Conservation (phyloP, 2,888 invertebrate genomes). For the Chrysomela aeneicollis region DNA sequence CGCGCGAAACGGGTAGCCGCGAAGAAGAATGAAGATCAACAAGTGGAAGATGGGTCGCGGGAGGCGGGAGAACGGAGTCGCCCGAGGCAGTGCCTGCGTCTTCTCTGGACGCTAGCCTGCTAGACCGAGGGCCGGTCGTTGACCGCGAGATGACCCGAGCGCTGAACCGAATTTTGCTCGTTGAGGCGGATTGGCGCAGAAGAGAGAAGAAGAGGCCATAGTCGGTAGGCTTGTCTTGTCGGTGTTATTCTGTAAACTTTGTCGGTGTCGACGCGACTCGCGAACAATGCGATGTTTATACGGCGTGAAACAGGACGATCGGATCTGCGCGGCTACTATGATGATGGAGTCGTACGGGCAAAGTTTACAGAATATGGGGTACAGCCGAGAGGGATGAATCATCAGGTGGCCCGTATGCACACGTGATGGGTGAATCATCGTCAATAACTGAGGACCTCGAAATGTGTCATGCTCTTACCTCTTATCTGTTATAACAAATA, state of each 20-base stretch:
- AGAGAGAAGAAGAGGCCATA: too few species aligned
- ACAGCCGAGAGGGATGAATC: not conserved
- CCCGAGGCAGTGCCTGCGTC: slow-evolving; percentile 3
- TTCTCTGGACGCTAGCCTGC: slow-evolving; percentile 15
- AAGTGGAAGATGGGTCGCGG: slow-evolving; percentile 17
- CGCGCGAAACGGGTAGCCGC: slow-evolving; percentile 4
- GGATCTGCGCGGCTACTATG: not conserved
- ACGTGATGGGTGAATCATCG: not conserved
- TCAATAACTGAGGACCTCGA: too few species aligned
- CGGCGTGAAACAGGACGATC: not conserved
- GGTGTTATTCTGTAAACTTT: too few species aligned
- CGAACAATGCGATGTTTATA: not conserved
- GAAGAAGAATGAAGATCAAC: slow-evolving; percentile 20
- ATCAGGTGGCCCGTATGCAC: not conserved
- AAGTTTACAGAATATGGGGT: too few species aligned
- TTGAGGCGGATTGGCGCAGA: not conserved
- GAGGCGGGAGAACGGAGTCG: slow-evolving; percentile 16
- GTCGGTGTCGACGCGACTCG: too few species aligned
- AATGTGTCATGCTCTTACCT: too few species aligned
- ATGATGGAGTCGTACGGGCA: too few species aligned
- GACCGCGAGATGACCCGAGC: slow-evolving; percentile 51
- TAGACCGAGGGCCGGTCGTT: slow-evolving; percentile 46
- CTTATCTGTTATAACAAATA: too few species aligned
- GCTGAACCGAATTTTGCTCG: slow-evolving; percentile 53
- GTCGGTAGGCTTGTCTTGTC: too few species aligned